Evolutionary conservation across 1,140 invertebrate genomes (phyloP).

Genomic region (Aethina tumida): DNA sequence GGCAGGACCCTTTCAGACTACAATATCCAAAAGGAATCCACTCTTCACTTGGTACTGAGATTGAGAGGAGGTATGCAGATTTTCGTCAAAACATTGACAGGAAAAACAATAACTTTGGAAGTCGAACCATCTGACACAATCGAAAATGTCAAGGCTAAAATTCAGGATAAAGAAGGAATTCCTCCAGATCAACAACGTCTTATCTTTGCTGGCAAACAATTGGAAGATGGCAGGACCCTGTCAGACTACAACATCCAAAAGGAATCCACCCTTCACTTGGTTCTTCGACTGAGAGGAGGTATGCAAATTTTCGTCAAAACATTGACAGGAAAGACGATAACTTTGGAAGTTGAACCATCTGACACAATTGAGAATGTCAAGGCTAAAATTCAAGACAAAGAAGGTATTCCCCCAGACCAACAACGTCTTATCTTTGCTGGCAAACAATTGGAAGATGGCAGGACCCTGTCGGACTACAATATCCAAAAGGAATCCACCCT

Average conservation of each 20-base stretch:
- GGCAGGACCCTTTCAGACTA: too few species aligned
- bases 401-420: slow-evolving; percentile 51
- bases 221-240: slow-evolving; percentile 48
- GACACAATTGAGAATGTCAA: slow-evolving; percentile 70
- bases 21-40: too few species aligned
- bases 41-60: too few species aligned
- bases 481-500: slow-evolving; percentile 64
- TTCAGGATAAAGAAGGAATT: too few species aligned
- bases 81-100: too few species aligned
- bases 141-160: too few species aligned
- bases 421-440: slow-evolving; percentile 58
- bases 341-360: slow-evolving; percentile 59
- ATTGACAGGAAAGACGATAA: slow-evolving; percentile 60
- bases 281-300: slow-evolving; percentile 60
- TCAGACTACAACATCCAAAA: slow-evolving; percentile 63
- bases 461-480: slow-evolving; percentile 65
- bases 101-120: too few species aligned
- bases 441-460: slow-evolving; percentile 68
- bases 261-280: slow-evolving; percentile 60
- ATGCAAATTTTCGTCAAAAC: slow-evolving; percentile 58
- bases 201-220: too few species aligned
- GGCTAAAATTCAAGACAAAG: slow-evolving; percentile 52
- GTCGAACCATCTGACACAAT: too few species aligned
- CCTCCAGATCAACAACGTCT: too few species aligned
- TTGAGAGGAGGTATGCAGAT: too few species aligned